phyloP scores from a whole-genome alignment of 1,140 invertebrate genomes.

The Heliothis virescens region DNA sequence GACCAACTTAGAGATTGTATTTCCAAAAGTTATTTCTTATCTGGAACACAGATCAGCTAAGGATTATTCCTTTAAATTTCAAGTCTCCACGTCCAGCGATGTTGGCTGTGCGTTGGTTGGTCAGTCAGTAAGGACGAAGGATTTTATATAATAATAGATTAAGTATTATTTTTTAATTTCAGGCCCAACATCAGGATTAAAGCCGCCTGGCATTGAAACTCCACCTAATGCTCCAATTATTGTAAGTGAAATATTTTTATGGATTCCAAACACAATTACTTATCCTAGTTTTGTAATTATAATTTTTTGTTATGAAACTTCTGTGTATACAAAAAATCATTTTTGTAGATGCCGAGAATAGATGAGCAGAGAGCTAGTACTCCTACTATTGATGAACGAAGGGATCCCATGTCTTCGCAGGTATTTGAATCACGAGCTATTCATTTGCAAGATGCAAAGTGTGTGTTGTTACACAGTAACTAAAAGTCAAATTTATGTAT shows the following conservation, averaged over 20 bases:
- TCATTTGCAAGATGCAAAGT: too few relatives aligned
- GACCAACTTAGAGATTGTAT: too few relatives aligned
- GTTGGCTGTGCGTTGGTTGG: too few relatives aligned
- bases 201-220: conserved; percentile 57
- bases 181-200: conserved; percentile 55
- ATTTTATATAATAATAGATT: too few relatives aligned
- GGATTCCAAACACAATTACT: background rate
- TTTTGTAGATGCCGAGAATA: conserved; percentile 66
- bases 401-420: conserved; percentile 76
- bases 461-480: background rate
- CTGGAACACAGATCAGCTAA: too few relatives aligned
- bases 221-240: conserved; percentile 44
- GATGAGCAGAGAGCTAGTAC: conserved; percentile 90
- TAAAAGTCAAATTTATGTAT: conserved; percentile 44
- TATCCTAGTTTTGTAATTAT: background rate
- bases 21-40: too few relatives aligned
- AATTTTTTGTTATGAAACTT: too few relatives aligned
- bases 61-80: too few relatives aligned
- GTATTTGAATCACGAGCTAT: conserved; percentile 54
- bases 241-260: conserved; percentile 8
- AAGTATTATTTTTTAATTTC: conserved; percentile 48
- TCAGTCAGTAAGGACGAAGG: too few relatives aligned
- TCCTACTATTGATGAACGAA: conserved; percentile 89
- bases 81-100: too few relatives aligned
- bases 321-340: too few relatives aligned